Percentiles rank a stretch among this genome's conserved stretches.
These are phyloP conservation scores for Phalloptychus januarius DNA, from an alignment of 2,797 vertebrate genomes.

Conservation along the genomic window DNA sequence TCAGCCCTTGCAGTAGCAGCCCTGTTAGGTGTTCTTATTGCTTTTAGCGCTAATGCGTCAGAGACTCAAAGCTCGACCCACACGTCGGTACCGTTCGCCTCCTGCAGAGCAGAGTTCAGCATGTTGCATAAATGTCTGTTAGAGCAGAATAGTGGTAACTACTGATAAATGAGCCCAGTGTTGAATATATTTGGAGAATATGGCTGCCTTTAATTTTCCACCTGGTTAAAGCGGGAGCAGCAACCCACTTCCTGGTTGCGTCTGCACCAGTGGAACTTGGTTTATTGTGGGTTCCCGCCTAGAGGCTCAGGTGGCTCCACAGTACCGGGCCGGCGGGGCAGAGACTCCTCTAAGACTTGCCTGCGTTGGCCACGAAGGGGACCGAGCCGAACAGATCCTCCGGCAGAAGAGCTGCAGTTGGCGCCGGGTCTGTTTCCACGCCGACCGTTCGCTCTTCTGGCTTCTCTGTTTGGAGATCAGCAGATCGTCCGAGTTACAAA, in stretches of 20 bases:
- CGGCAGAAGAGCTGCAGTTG: slow-evolving; percentile 62
- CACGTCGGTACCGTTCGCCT: slow-evolving; percentile 5
- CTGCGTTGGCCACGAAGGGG: slow-evolving; percentile 94
- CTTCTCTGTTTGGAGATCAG: slow-evolving; percentile 82
- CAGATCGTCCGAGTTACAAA: not conserved
- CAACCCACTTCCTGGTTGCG: too few relatives aligned
- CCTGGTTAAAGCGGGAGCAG: not conserved
- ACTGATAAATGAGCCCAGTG: not conserved
- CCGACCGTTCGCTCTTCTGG: slow-evolving; percentile 84
- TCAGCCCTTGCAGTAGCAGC: slow-evolving; percentile 2
- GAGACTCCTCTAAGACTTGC: slow-evolving; percentile 90
- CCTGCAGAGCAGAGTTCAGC: not conserved
- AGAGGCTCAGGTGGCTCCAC: slow-evolving; percentile 57
- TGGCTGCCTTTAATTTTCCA: not conserved
- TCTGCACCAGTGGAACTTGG: not conserved
- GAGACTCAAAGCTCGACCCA: not conserved
- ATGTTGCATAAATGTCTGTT: slow-evolving; percentile 45
- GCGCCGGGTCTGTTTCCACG: slow-evolving; percentile 72
- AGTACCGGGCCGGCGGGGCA: slow-evolving; percentile 73
- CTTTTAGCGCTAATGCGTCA: slow-evolving; percentile 22
- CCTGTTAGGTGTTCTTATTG: slow-evolving; percentile 24
- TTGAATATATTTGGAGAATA: not conserved
- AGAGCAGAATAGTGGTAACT: slow-evolving; percentile 6
- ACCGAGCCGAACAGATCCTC: slow-evolving; percentile 96
- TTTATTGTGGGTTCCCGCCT: not conserved